Evolutionary conservation across 2,888 invertebrate genomes (phyloP).

Genomic region (Morpho deidamia): DNA sequence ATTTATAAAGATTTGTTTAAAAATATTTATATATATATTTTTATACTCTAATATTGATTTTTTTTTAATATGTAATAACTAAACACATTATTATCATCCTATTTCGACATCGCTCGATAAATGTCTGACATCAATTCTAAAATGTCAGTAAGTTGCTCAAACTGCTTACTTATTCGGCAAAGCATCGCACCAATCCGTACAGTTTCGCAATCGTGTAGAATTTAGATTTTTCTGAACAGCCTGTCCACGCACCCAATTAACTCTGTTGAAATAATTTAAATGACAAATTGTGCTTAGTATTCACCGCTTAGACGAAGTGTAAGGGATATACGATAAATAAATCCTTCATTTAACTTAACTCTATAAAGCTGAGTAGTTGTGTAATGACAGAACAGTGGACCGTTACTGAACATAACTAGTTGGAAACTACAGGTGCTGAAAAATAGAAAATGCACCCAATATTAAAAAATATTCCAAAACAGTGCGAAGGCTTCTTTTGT

Average conservation of each 20-base stretch:
- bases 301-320: neutral
- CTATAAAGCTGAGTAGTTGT: no score
- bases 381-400: no score
- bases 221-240: conserved; percentile 23
- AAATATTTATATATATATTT: no score
- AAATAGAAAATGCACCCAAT: no score
- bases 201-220: conserved; percentile 23
- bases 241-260: conserved; percentile 21
- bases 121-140: conserved; percentile 37
- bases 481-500: no score
- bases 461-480: no score
- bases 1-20: no score
- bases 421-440: no score
- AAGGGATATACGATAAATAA: neutral
- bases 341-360: no score
- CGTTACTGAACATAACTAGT: no score
- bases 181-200: conserved; percentile 28
- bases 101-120: conserved; percentile 37
- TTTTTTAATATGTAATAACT: no score
- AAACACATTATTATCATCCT: neutral
- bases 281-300: conserved; percentile 14
- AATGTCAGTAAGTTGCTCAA: conserved; percentile 29
- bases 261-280: conserved; percentile 18
- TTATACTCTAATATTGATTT: no score
- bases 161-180: conserved; percentile 43